Evolutionary conservation across 2,797 vertebrate genomes (phyloP).

Genomic region (Peromyscus attwateri): DNA sequence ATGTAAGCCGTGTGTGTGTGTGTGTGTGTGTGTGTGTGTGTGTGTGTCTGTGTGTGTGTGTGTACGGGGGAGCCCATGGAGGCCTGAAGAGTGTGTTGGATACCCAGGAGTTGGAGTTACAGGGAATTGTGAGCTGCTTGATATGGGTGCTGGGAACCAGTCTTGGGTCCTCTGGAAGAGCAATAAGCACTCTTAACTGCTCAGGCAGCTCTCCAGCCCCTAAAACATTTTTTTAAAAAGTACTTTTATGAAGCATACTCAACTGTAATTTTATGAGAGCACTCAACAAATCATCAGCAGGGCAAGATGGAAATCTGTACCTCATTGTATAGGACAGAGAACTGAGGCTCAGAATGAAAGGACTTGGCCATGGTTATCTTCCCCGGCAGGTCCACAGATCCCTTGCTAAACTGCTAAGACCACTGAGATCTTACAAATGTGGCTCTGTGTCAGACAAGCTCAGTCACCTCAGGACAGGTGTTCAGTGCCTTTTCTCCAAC

Average conservation of each 20-base stretch:
- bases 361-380: not conserved
- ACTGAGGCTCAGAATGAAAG: conserved; percentile 40
- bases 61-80: not conserved
- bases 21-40: not conserved
- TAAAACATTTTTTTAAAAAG: not conserved
- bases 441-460: not conserved
- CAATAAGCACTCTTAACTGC: not conserved
- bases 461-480: not conserved
- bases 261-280: not conserved
- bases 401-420: not conserved
- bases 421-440: not conserved
- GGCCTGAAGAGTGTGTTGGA: not conserved
- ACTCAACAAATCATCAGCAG: not conserved
- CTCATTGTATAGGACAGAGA: not conserved
- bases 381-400: not conserved
- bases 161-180: not conserved
- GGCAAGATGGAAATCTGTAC: not conserved
- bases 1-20: not conserved
- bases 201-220: not conserved
- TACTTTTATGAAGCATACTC: not conserved
- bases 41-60: not conserved
- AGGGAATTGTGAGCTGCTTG: not conserved
- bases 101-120: not conserved
- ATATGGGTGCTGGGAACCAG: not conserved
- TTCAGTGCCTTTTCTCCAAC: not conserved